These are phyloP conservation scores for Petrocephalus schoutedeni DNA, from an alignment of 2,797 vertebrate genomes.

Conservation along the genomic window DNA sequence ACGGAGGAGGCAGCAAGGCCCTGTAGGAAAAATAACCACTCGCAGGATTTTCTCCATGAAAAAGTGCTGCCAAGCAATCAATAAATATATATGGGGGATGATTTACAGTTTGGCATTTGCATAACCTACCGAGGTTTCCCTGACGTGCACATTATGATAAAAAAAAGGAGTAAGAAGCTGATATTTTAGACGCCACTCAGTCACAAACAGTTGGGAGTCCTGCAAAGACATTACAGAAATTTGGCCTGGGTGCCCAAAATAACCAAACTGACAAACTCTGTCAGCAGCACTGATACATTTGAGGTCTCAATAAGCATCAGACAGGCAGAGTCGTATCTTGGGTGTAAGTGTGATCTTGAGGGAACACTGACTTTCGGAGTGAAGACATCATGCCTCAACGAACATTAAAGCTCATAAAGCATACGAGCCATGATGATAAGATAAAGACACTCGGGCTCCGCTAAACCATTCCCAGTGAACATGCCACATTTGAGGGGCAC, in stretches of 20 bases:
- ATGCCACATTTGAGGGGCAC: background rate
- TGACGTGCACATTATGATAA: constrained; percentile 33
- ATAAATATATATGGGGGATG: background rate
- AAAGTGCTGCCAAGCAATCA: background rate
- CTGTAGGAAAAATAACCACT: constrained; percentile 62
- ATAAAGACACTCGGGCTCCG: background rate
- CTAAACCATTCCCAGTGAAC: background rate
- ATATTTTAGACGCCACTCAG: background rate
- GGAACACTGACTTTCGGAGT: background rate
- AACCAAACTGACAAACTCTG: background rate
- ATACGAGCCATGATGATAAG: background rate
- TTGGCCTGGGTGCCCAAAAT: background rate
- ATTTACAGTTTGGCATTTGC: constrained; percentile 33
- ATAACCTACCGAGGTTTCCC: constrained; percentile 26
- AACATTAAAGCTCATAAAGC: background rate
- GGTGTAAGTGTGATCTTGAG: background rate
- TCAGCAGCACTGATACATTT: background rate
- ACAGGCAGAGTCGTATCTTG: background rate
- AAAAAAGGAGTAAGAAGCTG: background rate
- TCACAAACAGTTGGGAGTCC: background rate
- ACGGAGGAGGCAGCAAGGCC: constrained; percentile 52
- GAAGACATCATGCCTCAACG: background rate
- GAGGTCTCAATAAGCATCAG: background rate
- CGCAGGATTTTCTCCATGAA: constrained; percentile 31
- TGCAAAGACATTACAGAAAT: background rate